Base-by-base conservation (phyloP, 1,140 invertebrate species). In the Drosophila orena region DNA sequence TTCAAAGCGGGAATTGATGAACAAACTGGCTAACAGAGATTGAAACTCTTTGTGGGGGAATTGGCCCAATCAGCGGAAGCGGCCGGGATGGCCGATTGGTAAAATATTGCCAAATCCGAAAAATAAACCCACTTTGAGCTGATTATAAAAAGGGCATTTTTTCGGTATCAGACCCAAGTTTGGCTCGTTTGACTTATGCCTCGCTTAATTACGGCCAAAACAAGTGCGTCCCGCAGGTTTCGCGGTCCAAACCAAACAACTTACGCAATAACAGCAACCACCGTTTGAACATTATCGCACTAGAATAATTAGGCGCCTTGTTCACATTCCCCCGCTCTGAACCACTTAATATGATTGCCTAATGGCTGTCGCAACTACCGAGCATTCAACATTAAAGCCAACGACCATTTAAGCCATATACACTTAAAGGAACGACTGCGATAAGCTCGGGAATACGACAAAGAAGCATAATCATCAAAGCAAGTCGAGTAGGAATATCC, bases 261-360 rank as follows among this genome's bases (percentile, higher is more conserved):
- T 30, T 37, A 47, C 40, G 27, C 50, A 12, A 20, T 8, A 30
- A 44, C 47, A 47, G 42, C 47, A 38, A 42, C 22, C 17, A 30
- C 34, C 64, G 12, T 40, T 56, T 44, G 49, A 34, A 47, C 50
- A 69, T 70, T 69, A 70, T 70, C 34, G n/a, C 69, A 56, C 65
- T 69, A 38, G 66, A 24, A 69, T 55, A 70, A 69, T 70, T 70
- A 68, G 47, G 66, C 47, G 38, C 11, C 57, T 35, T 43, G 47
- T 15, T 55, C 44, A 55, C 54, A 69, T 55, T 57, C 3, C 14
- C 47, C 24, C 11, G 7, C 2, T 10, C 49, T 35, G 34, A 49
- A 43, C 52, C 75, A 79, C 79, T 83, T 81, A 81, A 75, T 83
- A 65, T 70, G 80, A 81, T 81, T 81, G 69, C 69, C 60, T 73